Conservation (phyloP, 2,797 vertebrate species). For the Malacoctenus gilli region DNA sequence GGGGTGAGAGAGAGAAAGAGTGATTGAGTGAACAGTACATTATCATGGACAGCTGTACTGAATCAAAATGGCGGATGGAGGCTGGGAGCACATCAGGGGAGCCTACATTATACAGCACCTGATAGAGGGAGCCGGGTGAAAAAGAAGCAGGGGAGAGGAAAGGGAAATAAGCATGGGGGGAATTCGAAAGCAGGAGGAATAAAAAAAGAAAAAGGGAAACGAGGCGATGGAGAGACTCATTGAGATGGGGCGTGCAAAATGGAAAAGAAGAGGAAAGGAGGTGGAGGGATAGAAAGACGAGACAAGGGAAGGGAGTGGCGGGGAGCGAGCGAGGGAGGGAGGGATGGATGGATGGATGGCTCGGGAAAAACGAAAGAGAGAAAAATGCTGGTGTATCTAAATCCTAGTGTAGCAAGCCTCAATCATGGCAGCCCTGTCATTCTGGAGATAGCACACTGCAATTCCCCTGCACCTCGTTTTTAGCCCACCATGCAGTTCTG, state of each 20-base stretch:
- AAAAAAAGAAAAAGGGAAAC: too few relatives aligned
- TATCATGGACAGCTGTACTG: conserved; percentile 83
- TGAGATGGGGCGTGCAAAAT: conserved; percentile 51
- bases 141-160: conserved; percentile 46
- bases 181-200: conserved; percentile 34
- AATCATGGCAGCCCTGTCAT: conserved; percentile 79
- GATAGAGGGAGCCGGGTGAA: conserved; percentile 65
- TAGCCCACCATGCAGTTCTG: conserved; percentile 83
- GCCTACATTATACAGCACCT: conserved; percentile 77
- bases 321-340: conserved; percentile 35
- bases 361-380: conserved; percentile 45
- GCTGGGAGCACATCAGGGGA: conserved; percentile 76
- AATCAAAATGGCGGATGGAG: conserved; percentile 84
- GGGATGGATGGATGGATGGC: conserved; percentile 51
- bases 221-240: conserved; percentile 32
- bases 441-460: conserved; percentile 77
- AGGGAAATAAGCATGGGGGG: conserved; percentile 26
- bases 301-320: conserved; percentile 62
- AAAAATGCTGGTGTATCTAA: conserved; percentile 77
- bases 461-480: conserved; percentile 77
- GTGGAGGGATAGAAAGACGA: conserved; percentile 46
- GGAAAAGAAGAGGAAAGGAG: conserved; percentile 43
- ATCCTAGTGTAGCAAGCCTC: conserved; percentile 76
- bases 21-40: conserved; percentile 83
- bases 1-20: conserved; percentile 65